Evolutionary conservation across 2,888 invertebrate species (phyloP).

Genomic region (Tethea ocularis): DNA sequence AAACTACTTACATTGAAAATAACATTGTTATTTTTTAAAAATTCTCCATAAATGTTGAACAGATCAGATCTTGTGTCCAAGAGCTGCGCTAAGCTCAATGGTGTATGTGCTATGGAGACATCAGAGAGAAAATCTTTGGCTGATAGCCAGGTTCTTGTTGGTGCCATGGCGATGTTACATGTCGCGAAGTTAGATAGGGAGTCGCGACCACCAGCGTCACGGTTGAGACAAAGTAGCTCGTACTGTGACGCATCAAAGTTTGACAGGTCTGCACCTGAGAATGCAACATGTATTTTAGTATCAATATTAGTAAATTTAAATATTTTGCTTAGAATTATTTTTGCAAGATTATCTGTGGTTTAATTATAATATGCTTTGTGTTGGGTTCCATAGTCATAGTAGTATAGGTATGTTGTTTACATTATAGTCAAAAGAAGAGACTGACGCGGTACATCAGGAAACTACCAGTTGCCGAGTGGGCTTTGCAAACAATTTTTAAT

Average conservation of each 20-base stretch:
- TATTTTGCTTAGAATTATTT: too few relatives aligned
- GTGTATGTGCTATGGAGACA: constrained; percentile 86
- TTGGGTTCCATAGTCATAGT: too few relatives aligned
- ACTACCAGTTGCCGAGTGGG: too few relatives aligned
- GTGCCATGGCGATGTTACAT: constrained; percentile 86
- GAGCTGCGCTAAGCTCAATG: constrained; percentile 83
- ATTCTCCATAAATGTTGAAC: constrained; percentile 86
- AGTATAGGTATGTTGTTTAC: too few relatives aligned
- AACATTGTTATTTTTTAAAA: constrained; percentile 76
- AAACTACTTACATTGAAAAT: constrained; percentile 79
- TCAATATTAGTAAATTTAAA: not conserved
- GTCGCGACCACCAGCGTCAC: constrained; percentile 78
- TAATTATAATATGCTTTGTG: too few relatives aligned
- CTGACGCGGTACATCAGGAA: too few relatives aligned
- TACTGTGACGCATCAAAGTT: constrained; percentile 81
- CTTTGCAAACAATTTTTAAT: too few relatives aligned
- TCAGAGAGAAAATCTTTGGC: constrained; percentile 76
- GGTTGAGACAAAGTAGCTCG: constrained; percentile 85
- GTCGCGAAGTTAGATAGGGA: constrained; percentile 76
- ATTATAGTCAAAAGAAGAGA: too few relatives aligned
- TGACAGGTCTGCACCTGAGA: constrained; percentile 83
- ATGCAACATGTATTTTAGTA: not conserved
- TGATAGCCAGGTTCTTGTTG: constrained; percentile 82
- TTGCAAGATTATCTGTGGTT: too few relatives aligned
- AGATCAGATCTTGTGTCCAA: constrained; percentile 83